Conservation (phyloP, 2,797 vertebrate species). For the Salmo trutta region DNA sequence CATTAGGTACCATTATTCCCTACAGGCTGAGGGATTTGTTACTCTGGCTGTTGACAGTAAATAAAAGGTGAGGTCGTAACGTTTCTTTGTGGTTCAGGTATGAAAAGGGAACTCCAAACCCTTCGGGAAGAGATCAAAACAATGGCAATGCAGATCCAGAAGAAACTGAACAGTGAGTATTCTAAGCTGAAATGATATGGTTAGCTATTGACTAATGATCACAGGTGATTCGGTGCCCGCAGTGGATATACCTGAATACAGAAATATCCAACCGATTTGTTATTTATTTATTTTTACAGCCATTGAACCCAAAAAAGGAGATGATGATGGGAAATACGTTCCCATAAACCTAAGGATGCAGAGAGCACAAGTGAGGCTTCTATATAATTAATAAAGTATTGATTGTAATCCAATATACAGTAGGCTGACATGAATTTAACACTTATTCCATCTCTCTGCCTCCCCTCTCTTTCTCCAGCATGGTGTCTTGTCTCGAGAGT, state of each 20-base stretch:
- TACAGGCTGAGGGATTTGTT: background rate
- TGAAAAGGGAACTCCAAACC: conserved; percentile 87
- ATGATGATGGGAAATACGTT: conserved; percentile 82
- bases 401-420: background rate
- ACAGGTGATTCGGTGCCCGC: background rate
- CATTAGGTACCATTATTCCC: background rate
- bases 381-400: background rate
- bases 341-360: conserved; percentile 83
- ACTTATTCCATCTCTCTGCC: background rate
- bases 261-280: background rate
- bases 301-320: conserved; percentile 81
- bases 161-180: conserved; percentile 83
- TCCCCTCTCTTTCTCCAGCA: conserved; percentile 68
- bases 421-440: background rate
- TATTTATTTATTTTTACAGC: conserved; percentile 35
- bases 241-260: background rate
- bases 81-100: conserved; percentile 62
- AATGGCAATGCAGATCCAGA: conserved; percentile 78
- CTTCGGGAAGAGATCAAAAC: conserved; percentile 87
- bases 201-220: background rate
- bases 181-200: background rate
- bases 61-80: background rate
- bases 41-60: background rate
- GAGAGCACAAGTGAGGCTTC: conserved; percentile 80
- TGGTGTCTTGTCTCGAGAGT: conserved; percentile 83